Conservation (phyloP, 2,797 vertebrate species). For the Oophaga sylvatica region DNA sequence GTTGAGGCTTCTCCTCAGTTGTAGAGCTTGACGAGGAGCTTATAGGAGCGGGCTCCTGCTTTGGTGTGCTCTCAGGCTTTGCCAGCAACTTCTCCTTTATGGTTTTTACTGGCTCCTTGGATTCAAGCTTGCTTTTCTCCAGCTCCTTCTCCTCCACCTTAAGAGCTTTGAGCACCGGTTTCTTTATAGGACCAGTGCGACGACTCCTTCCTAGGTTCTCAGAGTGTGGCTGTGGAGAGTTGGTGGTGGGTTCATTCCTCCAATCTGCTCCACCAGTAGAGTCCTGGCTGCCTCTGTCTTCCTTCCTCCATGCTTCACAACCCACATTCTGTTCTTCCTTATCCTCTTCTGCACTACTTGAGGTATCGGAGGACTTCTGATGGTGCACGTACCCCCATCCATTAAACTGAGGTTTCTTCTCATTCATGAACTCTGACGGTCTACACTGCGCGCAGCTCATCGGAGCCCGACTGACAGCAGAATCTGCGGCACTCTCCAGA, state of each 20-base stretch:
- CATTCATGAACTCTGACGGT: slow-evolving; percentile 78
- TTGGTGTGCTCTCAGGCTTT: slow-evolving; percentile 59
- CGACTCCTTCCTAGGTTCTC: slow-evolving; percentile 84
- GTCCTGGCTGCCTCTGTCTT: slow-evolving; percentile 76
- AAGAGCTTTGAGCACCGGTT: slow-evolving; percentile 94
- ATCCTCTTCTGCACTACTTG: slow-evolving; percentile 70
- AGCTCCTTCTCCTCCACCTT: slow-evolving; percentile 97
- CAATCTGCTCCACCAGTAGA: slow-evolving; percentile 77
- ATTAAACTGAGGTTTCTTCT: slow-evolving; percentile 76
- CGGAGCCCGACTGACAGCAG: slow-evolving; percentile 72
- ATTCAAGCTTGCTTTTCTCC: slow-evolving; percentile 83
- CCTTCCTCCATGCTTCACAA: slow-evolving; percentile 84
- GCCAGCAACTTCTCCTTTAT: slow-evolving; percentile 66
- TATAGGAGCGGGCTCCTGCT: slow-evolving; percentile 62
- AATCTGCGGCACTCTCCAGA: slow-evolving; percentile 73
- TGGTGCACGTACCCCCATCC: slow-evolving; percentile 75
- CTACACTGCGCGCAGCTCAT: slow-evolving; percentile 70
- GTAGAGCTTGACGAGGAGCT: slow-evolving; percentile 67
- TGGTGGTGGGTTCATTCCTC: slow-evolving; percentile 76
- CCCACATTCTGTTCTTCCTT: slow-evolving; percentile 62
- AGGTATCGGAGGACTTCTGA: slow-evolving; percentile 75
- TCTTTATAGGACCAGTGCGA: slow-evolving; percentile 95
- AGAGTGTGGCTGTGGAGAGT: slow-evolving; percentile 74
- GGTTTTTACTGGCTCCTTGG: slow-evolving; percentile 74
- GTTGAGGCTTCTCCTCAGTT: slow-evolving; percentile 77